Percentiles rank a stretch among this genome's conserved stretches.
Conservation (phyloP, 2,888 invertebrate genomes). For the Folsomia candida region DNA sequence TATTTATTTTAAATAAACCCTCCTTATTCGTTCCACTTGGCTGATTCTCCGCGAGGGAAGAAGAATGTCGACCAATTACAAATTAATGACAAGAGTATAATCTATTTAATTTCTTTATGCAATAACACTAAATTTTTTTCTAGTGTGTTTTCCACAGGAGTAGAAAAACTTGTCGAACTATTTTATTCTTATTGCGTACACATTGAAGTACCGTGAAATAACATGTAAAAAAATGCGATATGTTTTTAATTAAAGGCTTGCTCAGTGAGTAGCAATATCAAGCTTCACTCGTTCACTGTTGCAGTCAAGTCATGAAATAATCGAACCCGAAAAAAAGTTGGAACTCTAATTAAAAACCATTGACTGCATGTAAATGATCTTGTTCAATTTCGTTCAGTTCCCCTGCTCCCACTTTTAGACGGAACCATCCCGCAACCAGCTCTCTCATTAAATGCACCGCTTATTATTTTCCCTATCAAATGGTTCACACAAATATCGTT, state of each 20-base stretch:
- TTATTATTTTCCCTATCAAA: too few relatives aligned
- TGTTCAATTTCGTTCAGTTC: slow-evolving; percentile 12
- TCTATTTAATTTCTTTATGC: background rate
- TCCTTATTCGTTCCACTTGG: too few relatives aligned
- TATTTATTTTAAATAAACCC: background rate
- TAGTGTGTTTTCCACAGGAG: too few relatives aligned
- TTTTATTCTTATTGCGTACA: too few relatives aligned
- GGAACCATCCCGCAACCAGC: background rate
- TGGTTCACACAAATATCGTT: too few relatives aligned
- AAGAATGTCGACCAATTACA: slow-evolving; percentile 4
- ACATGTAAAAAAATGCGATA: background rate
- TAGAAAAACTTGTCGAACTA: too few relatives aligned
- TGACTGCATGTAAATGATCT: slow-evolving; percentile 51
- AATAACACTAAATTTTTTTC: background rate
- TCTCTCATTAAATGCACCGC: background rate
- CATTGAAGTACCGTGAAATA: too few relatives aligned
- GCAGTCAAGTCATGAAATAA: slow-evolving; percentile 42
- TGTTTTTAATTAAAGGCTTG: background rate
- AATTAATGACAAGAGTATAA: background rate
- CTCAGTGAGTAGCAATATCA: background rate
- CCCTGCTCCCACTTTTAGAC: background rate
- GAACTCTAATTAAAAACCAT: slow-evolving; percentile 51
- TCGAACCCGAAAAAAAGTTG: slow-evolving; percentile 43
- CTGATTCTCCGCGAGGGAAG: too few relatives aligned
- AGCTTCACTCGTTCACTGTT: too few relatives aligned